These are phyloP conservation scores for Cepaea hortensis DNA, from an alignment of 2,888 invertebrate species.

Conservation along the genomic window DNA sequence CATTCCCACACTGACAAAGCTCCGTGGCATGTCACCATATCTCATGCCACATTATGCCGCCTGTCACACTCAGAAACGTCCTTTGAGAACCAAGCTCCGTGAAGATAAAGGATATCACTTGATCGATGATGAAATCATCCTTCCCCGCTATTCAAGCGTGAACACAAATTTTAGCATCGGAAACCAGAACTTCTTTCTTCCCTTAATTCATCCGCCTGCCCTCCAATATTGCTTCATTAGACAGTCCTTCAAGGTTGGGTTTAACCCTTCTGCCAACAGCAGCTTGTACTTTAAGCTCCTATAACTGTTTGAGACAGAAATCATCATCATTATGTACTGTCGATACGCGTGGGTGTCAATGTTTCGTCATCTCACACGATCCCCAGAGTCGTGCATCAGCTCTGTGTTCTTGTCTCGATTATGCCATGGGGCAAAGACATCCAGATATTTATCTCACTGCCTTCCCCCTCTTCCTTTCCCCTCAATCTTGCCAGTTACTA, in stretches of 20 bases:
- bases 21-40: neutral
- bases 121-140: constrained; percentile 3
- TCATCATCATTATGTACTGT: too few relatives aligned
- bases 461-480: too few relatives aligned
- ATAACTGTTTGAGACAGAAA: too few relatives aligned
- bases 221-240: neutral
- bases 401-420: too few relatives aligned
- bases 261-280: too few relatives aligned
- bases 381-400: too few relatives aligned
- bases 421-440: too few relatives aligned
- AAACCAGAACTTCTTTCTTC: neutral
- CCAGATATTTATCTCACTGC: too few relatives aligned
- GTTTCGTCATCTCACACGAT: too few relatives aligned
- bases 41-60: neutral
- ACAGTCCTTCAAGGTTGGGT: neutral
- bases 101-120: constrained; percentile 5
- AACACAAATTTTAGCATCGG: constrained; percentile 15
- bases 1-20: neutral
- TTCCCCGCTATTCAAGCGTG: neutral
- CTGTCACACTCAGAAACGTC: neutral
- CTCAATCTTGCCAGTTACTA: too few relatives aligned
- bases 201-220: neutral
- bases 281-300: too few relatives aligned
- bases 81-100: neutral
- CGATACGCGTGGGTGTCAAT: too few relatives aligned